phyloP scores from a whole-genome alignment of 2,888 invertebrate genomes.

The Eupeodes luniger region DNA sequence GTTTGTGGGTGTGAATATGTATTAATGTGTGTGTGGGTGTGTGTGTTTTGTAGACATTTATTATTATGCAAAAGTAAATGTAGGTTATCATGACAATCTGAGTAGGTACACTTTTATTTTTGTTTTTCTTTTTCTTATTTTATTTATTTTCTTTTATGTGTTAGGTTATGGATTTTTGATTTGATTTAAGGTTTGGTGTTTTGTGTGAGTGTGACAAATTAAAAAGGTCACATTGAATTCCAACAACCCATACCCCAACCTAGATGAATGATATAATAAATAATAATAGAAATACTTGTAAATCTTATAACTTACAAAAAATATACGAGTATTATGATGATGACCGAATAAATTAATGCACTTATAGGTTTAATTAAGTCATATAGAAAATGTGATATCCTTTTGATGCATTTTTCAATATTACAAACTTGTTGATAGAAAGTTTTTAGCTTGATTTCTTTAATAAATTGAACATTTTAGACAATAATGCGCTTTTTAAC shows the following conservation, averaged over 20 bases:
- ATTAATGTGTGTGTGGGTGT: background rate
- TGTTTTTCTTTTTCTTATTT: slow-evolving; percentile 18
- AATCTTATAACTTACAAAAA: background rate
- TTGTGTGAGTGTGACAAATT: slow-evolving; percentile 60
- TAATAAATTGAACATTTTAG: too few relatives aligned
- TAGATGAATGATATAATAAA: background rate
- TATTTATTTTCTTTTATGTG: too few relatives aligned
- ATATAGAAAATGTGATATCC: too few relatives aligned
- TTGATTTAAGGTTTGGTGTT: slow-evolving; percentile 54
- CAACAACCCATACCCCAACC: background rate
- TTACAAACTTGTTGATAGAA: too few relatives aligned
- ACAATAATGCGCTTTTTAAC: too few relatives aligned
- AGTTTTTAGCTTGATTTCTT: too few relatives aligned
- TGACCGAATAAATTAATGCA: background rate
- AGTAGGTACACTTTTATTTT: slow-evolving; percentile 42
- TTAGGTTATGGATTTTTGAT: slow-evolving; percentile 55
- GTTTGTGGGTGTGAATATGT: too few relatives aligned
- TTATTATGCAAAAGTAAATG: slow-evolving; percentile 69
- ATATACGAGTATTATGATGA: too few relatives aligned
- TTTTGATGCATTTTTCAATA: too few relatives aligned
- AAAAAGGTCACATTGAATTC: slow-evolving; percentile 55
- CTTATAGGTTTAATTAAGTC: too few relatives aligned
- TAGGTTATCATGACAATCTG: slow-evolving; percentile 73
- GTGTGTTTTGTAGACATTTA: slow-evolving; percentile 29
- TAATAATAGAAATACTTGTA: background rate